Base-by-base conservation (phyloP, 2,888 invertebrate species). In the Hartigia nigra region DNA sequence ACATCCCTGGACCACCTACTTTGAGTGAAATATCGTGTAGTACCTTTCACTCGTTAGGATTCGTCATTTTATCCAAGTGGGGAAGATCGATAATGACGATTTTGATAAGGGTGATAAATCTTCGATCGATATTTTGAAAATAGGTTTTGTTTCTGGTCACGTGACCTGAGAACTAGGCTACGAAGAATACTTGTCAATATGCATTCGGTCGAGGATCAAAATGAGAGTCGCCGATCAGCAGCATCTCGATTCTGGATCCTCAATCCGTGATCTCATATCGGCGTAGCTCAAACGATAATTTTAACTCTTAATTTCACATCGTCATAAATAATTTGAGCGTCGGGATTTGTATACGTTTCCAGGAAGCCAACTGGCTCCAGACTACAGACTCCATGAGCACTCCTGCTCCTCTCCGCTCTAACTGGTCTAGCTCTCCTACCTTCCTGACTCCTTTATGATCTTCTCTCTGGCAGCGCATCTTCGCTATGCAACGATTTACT, bases 251-350 rank as follows among this genome's bases (percentile, higher is more conserved):
- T 9, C 55, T 23, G 23, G 55, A 23, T 55, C 55, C 55, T 55
- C 23, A 23, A 23, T 55, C 55, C 23, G 14, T 5, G 23, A 23
- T 31, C 32, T 11, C 34, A 31, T 12, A 72, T 88, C 82, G 87
- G 85, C 86, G 86, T 85, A 87, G 86, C 87, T 88, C 88, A 84
- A 86, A 87, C 87, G 85, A 87, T n/a, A 81, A 89, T 87, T 88
- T 90, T 89, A 88, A 90, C 90, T 91, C 90, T 91, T 91, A 90
- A 91, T 90, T 91, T 90, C 90, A 88, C 90, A 90, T 90, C 89
- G 91, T 90, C 90, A 90, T 90, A 91, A 91, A 90, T 91, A 91
- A 91, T 91, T 91, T 90, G 89, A 90, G 23, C 89, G 90, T 89
- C 88, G 87, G 87, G 86, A 80, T 87, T 85, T 85, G 86, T 32